phyloP scores from a whole-genome alignment of 53 echinoderm and acorn worm genomes.

The Echinometra lucunter region DNA sequence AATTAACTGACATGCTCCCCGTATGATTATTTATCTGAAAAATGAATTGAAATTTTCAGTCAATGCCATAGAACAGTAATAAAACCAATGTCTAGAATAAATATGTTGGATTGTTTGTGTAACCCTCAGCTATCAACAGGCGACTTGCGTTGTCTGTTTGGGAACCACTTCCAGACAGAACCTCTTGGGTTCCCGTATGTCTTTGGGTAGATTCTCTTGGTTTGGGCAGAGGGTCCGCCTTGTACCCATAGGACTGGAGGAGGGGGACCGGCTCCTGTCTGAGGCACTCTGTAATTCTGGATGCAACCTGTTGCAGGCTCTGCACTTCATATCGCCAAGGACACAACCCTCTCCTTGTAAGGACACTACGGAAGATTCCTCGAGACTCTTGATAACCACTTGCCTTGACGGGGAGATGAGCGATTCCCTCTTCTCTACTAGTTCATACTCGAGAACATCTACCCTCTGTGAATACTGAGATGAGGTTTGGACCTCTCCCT shows the following conservation, averaged over 20 bases:
- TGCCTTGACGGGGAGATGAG: constrained; percentile 28
- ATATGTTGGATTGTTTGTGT: constrained; percentile 27
- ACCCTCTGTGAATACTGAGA: constrained; percentile 31
- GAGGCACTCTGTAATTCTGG: constrained; percentile 4
- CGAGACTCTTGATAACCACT: background rate
- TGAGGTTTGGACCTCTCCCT: background rate
- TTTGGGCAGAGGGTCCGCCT: constrained; percentile 75
- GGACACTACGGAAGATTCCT: background rate
- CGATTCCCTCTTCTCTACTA: constrained; percentile 28
- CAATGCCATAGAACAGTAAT: background rate
- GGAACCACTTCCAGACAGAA: constrained; percentile 80
- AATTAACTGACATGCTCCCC: background rate
- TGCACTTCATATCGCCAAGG: constrained; percentile 56
- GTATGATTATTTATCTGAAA: background rate
- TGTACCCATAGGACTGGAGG: constrained; percentile 75
- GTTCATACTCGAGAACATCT: constrained; percentile 6
- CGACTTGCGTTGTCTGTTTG: constrained; percentile 66
- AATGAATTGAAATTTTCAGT: background rate
- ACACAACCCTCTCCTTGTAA: constrained; percentile 9
- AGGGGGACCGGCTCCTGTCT: constrained; percentile 74
- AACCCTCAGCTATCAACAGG: constrained; percentile 35
- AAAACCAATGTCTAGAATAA: constrained; percentile 55
- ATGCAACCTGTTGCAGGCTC: constrained; percentile 64
- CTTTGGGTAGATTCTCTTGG: constrained; percentile 83
- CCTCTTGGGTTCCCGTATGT: constrained; percentile 85